Percentiles rank a stretch among this genome's conserved stretches.
Evolutionary conservation across 1,140 invertebrate species (phyloP).

Genomic region (Leucophenga varia): DNA sequence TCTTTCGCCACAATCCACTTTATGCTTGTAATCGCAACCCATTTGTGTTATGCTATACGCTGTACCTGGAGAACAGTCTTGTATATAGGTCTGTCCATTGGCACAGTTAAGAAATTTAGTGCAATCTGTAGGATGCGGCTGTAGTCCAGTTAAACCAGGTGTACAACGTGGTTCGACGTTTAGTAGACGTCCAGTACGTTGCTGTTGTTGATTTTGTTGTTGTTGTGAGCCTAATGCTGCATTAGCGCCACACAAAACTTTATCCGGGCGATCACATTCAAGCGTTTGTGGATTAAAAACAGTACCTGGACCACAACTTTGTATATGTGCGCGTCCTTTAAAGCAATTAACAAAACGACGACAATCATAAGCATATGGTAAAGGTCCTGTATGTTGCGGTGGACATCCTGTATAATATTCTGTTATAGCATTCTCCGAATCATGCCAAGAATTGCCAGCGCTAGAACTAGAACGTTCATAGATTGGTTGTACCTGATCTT

Average conservation of each 20-base stretch:
- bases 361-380: conserved; percentile 65
- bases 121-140: conserved; percentile 66
- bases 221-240: conserved; percentile 17
- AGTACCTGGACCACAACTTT: conserved; percentile 68
- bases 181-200: background rate
- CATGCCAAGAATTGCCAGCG: background rate
- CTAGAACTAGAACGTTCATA: conserved; percentile 22
- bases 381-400: conserved; percentile 60
- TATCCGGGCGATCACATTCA: conserved; percentile 66
- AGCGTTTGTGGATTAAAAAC: conserved; percentile 65
- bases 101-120: conserved; percentile 68
- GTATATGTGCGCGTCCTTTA: conserved; percentile 62
- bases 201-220: conserved; percentile 21
- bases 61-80: conserved; percentile 69
- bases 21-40: conserved; percentile 66
- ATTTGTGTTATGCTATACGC: conserved; percentile 62
- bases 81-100: conserved; percentile 61
- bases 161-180: conserved; percentile 53
- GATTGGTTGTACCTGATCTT: conserved; percentile 27
- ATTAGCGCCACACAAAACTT: conserved; percentile 62
- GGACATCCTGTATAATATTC: conserved; percentile 58
- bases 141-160: conserved; percentile 58
- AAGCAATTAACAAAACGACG: conserved; percentile 71
- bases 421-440: conserved; percentile 3
- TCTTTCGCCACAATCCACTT: conserved; percentile 57